These are phyloP conservation scores for Lochmaea crataegi DNA, from an alignment of 2,888 invertebrate species.

Conservation along the genomic window DNA sequence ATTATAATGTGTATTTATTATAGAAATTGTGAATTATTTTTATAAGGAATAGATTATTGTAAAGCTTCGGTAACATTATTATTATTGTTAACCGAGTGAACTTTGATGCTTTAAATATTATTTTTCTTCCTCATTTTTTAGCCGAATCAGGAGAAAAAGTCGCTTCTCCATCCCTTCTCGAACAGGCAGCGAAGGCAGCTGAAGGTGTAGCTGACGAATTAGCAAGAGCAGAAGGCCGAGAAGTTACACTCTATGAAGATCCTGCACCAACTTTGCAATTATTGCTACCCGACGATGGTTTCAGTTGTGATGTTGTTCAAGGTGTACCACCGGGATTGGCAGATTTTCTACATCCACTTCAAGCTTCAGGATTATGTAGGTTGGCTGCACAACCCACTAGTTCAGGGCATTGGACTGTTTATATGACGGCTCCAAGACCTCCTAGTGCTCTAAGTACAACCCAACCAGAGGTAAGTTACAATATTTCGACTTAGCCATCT, in stretches of 20 bases:
- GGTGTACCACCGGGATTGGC: constrained; percentile 94
- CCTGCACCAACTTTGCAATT: constrained; percentile 90
- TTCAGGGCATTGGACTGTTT: constrained; percentile 95
- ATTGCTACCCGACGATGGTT: constrained; percentile 94
- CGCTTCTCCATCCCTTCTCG: constrained; percentile 71
- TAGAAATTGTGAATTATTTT: no score
- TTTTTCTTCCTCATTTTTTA: constrained; percentile 44
- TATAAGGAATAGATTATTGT: no score
- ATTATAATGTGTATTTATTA: no score
- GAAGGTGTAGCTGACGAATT: constrained; percentile 92
- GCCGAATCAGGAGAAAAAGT: constrained; percentile 66
- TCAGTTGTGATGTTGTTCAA: constrained; percentile 87
- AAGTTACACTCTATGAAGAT: constrained; percentile 91
- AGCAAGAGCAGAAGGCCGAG: constrained; percentile 89
- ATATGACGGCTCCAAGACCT: constrained; percentile 73
- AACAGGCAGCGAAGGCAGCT: constrained; percentile 81
- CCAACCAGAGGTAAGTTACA: constrained; percentile 61
- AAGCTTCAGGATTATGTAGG: constrained; percentile 87
- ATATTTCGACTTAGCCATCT: no score
- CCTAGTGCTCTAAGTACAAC: constrained; percentile 63
- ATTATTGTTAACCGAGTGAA: no score
- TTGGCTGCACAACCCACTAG: constrained; percentile 92
- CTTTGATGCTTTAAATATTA: no score
- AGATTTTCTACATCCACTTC: constrained; percentile 86
- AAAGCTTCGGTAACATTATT: no score